Percentiles rank a stretch among this genome's conserved stretches.
Evolutionary conservation across 2,888 invertebrate species (phyloP).

Genomic region (Heteromurus nitidus): DNA sequence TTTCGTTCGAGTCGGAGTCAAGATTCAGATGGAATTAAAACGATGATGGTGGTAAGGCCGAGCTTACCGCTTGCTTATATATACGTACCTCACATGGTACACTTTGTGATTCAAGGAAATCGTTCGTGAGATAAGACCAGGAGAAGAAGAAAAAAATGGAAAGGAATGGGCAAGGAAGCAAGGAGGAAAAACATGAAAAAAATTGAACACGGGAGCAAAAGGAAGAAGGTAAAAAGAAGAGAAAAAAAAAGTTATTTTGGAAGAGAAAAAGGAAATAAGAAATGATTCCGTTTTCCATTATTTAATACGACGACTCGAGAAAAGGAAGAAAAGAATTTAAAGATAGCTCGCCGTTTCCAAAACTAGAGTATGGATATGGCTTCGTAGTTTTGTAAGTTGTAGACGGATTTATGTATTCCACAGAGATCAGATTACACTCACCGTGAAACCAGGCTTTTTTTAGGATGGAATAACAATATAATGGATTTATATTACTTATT

Average conservation of each 20-base stretch:
- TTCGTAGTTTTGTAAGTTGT: too few species aligned
- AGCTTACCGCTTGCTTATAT: too few species aligned
- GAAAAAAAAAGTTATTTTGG: background rate
- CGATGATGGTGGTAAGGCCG: background rate
- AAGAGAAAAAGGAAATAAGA: slow-evolving; percentile 1
- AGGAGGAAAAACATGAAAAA: background rate
- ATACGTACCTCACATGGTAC: too few species aligned
- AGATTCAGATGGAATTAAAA: background rate
- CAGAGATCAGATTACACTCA: slow-evolving; percentile 56
- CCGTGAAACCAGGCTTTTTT: slow-evolving; percentile 44
- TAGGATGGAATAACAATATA: slow-evolving; percentile 6
- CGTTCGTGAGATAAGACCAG: slow-evolving; percentile 14
- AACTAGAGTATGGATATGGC: too few species aligned
- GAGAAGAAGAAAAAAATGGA: slow-evolving; percentile 1
- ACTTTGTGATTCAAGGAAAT: too few species aligned
- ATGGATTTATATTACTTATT: slow-evolving; percentile 59
- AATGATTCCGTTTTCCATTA: slow-evolving; percentile 31
- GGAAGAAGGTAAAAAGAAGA: background rate
- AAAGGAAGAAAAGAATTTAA: too few species aligned
- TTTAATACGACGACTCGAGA: background rate
- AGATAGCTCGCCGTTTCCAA: too few species aligned
- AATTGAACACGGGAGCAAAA: slow-evolving; percentile 1
- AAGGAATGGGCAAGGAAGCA: background rate
- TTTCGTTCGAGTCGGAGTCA: too few species aligned
- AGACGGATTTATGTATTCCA: slow-evolving; percentile 56